phyloP scores from a whole-genome alignment of 2,113 vertebrate species.

The Actenoides hombroni region DNA sequence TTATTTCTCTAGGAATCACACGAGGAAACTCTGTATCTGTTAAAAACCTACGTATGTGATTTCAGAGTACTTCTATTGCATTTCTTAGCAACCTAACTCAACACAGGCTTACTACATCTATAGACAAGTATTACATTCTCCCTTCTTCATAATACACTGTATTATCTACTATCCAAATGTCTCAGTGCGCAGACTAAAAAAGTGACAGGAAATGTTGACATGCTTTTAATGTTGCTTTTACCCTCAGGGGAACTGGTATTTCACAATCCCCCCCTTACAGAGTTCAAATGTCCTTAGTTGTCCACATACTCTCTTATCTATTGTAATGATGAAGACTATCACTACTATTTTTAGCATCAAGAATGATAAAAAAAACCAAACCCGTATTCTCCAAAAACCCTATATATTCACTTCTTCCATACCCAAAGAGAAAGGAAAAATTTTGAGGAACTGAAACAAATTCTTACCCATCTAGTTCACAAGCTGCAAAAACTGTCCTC shows the following conservation, averaged over 20 bases:
- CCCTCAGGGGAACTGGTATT: neutral
- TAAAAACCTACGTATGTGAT: neutral
- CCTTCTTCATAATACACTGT: neutral
- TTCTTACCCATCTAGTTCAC: neutral
- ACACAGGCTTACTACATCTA: neutral
- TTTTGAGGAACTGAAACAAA: neutral
- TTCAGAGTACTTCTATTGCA: neutral
- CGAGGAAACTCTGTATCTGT: fast-evolving
- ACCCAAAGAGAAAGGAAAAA: neutral
- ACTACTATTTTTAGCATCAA: neutral
- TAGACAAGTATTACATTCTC: neutral
- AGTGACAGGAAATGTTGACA: neutral
- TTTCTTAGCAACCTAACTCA: neutral
- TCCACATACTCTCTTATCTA: neutral
- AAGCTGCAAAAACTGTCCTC: neutral
- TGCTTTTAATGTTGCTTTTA: neutral
- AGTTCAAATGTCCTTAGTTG: neutral
- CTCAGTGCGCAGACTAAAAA: neutral
- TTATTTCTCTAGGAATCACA: neutral
- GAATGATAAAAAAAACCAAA: too few relatives aligned
- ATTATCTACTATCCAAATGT: neutral
- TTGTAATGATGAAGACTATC: neutral
- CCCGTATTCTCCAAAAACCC: neutral
- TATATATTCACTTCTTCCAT: neutral
- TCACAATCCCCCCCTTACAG: neutral